Evolutionary conservation across 2,888 invertebrate genomes (phyloP).

Genomic region (Chromoteleia sp.): DNA sequence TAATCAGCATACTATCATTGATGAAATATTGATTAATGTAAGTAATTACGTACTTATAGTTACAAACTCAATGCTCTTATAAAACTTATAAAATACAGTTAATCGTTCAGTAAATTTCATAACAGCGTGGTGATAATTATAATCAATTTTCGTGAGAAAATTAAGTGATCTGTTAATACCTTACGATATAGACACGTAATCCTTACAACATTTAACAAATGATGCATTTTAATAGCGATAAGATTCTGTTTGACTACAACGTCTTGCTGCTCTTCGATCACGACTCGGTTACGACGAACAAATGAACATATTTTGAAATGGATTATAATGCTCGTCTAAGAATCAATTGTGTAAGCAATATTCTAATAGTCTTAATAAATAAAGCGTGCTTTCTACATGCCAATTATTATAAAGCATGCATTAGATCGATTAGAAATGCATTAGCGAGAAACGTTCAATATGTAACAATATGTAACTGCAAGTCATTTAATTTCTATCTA

Average conservation of each 20-base stretch:
- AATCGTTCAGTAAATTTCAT: slow-evolving; percentile 30
- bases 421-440: slow-evolving; percentile 71
- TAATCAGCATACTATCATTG: slow-evolving; percentile 40
- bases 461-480: slow-evolving; percentile 66
- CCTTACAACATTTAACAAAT: slow-evolving; percentile 21
- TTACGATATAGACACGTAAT: slow-evolving; percentile 2
- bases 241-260: slow-evolving; percentile 13
- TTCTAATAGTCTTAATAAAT: slow-evolving; percentile 80
- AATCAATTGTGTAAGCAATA: slow-evolving; percentile 54
- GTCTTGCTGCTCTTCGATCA: slow-evolving; percentile 5
- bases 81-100: slow-evolving; percentile 43
- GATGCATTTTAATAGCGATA: slow-evolving; percentile 8
- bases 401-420: slow-evolving; percentile 74
- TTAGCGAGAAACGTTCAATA: slow-evolving; percentile 29
- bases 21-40: slow-evolving; percentile 54
- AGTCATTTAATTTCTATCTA: no score
- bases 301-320: slow-evolving; percentile 69
- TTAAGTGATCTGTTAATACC: slow-evolving; percentile 25
- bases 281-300: no score
- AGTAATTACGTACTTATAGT: slow-evolving; percentile 42
- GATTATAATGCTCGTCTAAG: slow-evolving; percentile 32
- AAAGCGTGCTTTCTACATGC: slow-evolving; percentile 76
- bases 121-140: slow-evolving; percentile 16
- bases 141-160: slow-evolving; percentile 43
- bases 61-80: slow-evolving; percentile 24